Conservation (phyloP, 2,113 vertebrate genomes). For the Rattus norvegicus region DNA sequence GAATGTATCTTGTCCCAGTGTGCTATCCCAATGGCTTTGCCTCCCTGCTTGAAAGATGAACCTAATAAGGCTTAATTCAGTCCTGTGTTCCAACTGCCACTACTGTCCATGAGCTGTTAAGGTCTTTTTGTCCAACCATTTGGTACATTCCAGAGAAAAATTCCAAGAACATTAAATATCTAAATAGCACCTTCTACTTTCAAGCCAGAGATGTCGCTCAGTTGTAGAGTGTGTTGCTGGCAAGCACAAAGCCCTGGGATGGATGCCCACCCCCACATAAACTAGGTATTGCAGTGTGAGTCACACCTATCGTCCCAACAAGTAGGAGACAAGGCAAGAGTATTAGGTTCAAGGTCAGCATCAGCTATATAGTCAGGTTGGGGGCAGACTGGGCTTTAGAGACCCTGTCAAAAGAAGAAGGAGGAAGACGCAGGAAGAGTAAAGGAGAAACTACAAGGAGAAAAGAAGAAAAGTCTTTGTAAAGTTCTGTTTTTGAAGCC, state of each 20-base stretch:
- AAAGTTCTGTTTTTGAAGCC: constrained; percentile 17
- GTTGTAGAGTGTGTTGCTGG: neutral
- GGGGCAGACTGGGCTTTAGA: neutral
- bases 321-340: neutral
- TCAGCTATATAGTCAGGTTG: neutral
- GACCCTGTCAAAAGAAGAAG: neutral
- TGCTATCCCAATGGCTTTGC: neutral
- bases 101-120: neutral
- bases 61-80: neutral
- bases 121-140: neutral
- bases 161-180: neutral
- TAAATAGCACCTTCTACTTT: constrained; percentile 2
- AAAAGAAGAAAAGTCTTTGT: neutral
- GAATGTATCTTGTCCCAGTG: neutral
- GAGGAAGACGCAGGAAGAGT: too few species aligned
- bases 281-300: neutral
- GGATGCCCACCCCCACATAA: neutral
- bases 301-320: neutral
- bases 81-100: neutral
- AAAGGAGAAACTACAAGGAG: fast-evolving
- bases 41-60: neutral
- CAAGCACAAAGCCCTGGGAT: neutral
- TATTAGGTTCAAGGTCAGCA: neutral
- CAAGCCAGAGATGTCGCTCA: neutral
- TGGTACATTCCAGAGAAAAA: constrained; percentile 14